These are phyloP conservation scores for Neotoxoptera formosana DNA, from an alignment of 1,140 invertebrate species.

Conservation along the genomic window DNA sequence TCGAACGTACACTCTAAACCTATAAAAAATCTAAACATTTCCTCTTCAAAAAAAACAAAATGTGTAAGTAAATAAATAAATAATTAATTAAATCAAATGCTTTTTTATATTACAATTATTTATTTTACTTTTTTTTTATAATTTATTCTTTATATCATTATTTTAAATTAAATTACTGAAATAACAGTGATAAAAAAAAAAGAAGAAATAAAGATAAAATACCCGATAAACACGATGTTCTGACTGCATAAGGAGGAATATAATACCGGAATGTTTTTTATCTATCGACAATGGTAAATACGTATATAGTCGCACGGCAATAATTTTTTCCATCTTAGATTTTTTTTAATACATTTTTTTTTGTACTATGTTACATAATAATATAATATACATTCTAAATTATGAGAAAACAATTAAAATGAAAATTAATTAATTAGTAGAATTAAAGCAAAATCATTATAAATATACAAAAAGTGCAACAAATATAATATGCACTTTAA, in stretches of 20 bases:
- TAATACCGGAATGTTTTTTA: conserved; percentile 3
- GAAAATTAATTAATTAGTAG: background rate
- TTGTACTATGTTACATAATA: background rate
- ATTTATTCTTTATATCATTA: conserved; percentile 5
- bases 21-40: background rate
- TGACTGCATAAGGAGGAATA: background rate
- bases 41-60: background rate
- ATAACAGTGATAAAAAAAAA: background rate
- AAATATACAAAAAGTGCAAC: background rate
- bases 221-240: background rate
- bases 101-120: background rate
- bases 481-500: background rate
- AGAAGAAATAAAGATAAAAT: conserved; percentile 1
- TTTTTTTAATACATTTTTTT: background rate
- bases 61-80: background rate
- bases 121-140: background rate
- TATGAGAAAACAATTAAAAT: background rate
- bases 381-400: background rate
- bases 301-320: background rate
- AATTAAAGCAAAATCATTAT: background rate
- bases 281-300: background rate
- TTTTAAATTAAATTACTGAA: conserved; percentile 13
- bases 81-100: conserved; percentile 10
- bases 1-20: background rate
- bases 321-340: background rate